Conservation (phyloP, 2,888 invertebrate genomes). For the Dolomedes plantarius region DNA sequence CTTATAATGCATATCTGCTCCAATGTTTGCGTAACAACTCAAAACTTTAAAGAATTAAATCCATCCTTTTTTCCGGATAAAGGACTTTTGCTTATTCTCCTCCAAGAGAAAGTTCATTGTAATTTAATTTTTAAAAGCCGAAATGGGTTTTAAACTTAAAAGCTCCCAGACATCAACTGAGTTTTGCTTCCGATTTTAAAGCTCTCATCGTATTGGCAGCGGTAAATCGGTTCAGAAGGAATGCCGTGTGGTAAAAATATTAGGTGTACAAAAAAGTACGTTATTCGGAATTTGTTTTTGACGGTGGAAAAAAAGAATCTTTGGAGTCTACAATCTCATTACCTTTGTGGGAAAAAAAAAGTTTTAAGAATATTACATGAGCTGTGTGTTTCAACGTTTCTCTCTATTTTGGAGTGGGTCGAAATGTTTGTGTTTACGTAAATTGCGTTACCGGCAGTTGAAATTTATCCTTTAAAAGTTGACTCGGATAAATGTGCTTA, state of each 20-base stretch:
- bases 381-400: slow-evolving; percentile 3
- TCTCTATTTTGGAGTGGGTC: background rate
- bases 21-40: slow-evolving; percentile 2
- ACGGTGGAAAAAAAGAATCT: background rate
- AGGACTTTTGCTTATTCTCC: background rate
- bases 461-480: too few relatives aligned
- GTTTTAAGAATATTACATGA: slow-evolving; percentile 23
- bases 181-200: slow-evolving; percentile 5
- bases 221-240: background rate
- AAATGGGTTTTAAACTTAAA: slow-evolving; percentile 20
- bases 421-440: background rate
- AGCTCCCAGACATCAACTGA: background rate
- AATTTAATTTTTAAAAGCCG: slow-evolving; percentile 24
- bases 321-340: slow-evolving; percentile 10
- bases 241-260: background rate
- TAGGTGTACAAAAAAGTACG: background rate
- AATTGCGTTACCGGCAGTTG: background rate
- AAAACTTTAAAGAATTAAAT: slow-evolving; percentile 7
- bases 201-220: background rate
- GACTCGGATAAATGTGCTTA: too few relatives aligned
- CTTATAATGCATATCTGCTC: background rate
- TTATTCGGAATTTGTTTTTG: background rate
- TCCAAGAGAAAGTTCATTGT: slow-evolving; percentile 15
- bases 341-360: slow-evolving; percentile 20
- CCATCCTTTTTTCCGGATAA: background rate